phyloP scores from a whole-genome alignment of 2,888 invertebrate genomes.

The Ectemnius cavifrons region DNA sequence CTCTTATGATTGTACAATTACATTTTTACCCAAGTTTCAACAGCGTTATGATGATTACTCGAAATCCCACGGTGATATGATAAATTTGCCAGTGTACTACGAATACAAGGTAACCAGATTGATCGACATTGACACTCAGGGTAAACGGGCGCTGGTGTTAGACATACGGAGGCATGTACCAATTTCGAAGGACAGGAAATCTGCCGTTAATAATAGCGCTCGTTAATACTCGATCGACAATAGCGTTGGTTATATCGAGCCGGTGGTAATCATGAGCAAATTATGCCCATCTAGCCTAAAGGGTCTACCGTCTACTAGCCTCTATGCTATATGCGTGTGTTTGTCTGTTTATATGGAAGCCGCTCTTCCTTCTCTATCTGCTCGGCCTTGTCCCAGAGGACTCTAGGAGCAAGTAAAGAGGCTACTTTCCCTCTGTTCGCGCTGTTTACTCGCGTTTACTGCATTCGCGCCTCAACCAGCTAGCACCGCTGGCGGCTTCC shows the following conservation, averaged over 20 bases:
- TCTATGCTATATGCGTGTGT: neutral
- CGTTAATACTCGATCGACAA: conserved; percentile 67
- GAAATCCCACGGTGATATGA: no score
- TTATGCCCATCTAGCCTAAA: conserved; percentile 53
- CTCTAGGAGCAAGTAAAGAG: conserved; percentile 34
- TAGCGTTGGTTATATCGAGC: conserved; percentile 57
- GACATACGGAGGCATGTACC: conserved; percentile 21
- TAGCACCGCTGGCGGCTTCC: conserved; percentile 5
- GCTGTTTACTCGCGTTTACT: conserved; percentile 19
- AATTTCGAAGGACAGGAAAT: conserved; percentile 44
- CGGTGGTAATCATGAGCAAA: conserved; percentile 59
- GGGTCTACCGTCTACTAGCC: conserved; percentile 32
- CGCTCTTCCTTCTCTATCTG: conserved; percentile 23
- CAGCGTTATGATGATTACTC: no score
- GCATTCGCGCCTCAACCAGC: conserved; percentile 21
- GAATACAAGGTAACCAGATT: neutral
- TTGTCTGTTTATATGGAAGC: neutral
- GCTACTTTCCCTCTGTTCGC: conserved; percentile 37
- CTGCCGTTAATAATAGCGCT: conserved; percentile 64
- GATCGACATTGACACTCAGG: conserved; percentile 20
- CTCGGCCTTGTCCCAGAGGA: neutral
- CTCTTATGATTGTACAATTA: no score
- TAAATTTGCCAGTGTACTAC: neutral
- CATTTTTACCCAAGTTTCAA: no score
- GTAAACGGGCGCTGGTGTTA: neutral